phyloP scores from a whole-genome alignment of 2,888 invertebrate species.

The Danaus chrysippus region DNA sequence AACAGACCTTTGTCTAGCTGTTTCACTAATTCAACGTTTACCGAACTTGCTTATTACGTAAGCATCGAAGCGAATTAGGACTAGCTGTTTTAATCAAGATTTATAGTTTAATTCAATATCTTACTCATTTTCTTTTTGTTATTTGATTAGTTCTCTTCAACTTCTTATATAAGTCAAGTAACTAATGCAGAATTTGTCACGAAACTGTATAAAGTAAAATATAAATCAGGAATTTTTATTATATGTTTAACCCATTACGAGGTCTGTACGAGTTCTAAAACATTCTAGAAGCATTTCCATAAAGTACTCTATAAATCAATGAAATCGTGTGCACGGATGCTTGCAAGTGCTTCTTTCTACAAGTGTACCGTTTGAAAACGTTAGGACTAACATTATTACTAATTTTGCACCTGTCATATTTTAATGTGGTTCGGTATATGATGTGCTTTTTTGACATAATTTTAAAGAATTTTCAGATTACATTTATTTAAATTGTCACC shows the following conservation, averaged over 20 bases:
- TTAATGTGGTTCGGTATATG: neutral
- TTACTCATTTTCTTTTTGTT: too few relatives aligned
- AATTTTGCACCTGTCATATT: neutral
- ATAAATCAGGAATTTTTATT: neutral
- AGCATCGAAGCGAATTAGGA: too few relatives aligned
- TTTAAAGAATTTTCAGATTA: too few relatives aligned
- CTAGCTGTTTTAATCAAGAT: neutral
- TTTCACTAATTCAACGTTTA: neutral
- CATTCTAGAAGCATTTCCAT: conserved; percentile 5
- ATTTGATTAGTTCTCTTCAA: too few relatives aligned
- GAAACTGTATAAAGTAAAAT: neutral
- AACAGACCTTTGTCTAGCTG: neutral
- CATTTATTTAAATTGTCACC: too few relatives aligned
- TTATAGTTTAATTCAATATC: too few relatives aligned
- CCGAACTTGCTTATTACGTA: too few relatives aligned
- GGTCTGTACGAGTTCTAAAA: neutral
- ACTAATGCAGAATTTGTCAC: neutral
- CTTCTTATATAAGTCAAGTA: neutral
- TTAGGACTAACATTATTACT: neutral
- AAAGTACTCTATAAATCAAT: conserved; percentile 6
- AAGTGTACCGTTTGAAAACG: neutral
- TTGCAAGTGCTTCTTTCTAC: conserved; percentile 3
- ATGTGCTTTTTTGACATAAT: too few relatives aligned
- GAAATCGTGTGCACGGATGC: conserved; percentile 1
- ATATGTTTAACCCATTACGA: neutral